Conservation (phyloP, 1,140 invertebrate genomes). For the Goniozus legneri region DNA sequence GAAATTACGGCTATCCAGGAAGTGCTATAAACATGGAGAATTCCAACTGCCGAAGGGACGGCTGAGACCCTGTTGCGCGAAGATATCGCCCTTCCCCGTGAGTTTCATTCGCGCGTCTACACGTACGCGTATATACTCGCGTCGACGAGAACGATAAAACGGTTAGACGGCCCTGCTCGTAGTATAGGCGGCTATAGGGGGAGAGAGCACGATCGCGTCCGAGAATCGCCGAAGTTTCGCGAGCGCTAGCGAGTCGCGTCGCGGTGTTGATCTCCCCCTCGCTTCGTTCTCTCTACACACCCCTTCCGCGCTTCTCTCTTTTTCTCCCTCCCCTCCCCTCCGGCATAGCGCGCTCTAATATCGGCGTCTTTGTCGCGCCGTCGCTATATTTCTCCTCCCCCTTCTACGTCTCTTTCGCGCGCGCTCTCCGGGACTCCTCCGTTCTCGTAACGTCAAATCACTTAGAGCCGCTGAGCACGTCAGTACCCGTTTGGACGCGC, state of each 20-base stretch:
- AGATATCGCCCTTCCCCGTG: too few species aligned
- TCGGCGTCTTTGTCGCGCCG: slow-evolving; percentile 19
- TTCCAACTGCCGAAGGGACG: too few species aligned
- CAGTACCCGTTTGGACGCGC: too few species aligned
- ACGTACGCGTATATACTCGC: too few species aligned
- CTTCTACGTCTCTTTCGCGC: slow-evolving; percentile 8
- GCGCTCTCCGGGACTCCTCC: slow-evolving; percentile 8
- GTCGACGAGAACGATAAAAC: not conserved
- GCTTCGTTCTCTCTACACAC: slow-evolving; percentile 3
- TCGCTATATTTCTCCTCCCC: slow-evolving; percentile 11
- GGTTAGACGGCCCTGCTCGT: slow-evolving; percentile 25
- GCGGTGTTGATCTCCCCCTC: slow-evolving; percentile 14
- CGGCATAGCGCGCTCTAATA: slow-evolving; percentile 5
- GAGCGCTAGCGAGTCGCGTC: slow-evolving; percentile 19
- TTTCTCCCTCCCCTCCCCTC: slow-evolving; percentile 12
- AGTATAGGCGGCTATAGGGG: too few species aligned
- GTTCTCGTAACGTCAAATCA: slow-evolving; percentile 44
- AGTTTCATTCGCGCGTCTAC: too few species aligned
- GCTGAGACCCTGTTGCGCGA: too few species aligned
- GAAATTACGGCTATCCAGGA: too few species aligned
- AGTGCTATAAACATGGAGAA: too few species aligned
- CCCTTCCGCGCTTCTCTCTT: slow-evolving; percentile 14
- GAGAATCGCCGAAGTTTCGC: slow-evolving; percentile 29
- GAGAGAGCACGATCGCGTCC: too few species aligned
- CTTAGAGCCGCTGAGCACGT: slow-evolving; percentile 43